These are phyloP conservation scores for Dromas ardeola DNA, from an alignment of 2,113 vertebrate genomes.

Conservation along the genomic window DNA sequence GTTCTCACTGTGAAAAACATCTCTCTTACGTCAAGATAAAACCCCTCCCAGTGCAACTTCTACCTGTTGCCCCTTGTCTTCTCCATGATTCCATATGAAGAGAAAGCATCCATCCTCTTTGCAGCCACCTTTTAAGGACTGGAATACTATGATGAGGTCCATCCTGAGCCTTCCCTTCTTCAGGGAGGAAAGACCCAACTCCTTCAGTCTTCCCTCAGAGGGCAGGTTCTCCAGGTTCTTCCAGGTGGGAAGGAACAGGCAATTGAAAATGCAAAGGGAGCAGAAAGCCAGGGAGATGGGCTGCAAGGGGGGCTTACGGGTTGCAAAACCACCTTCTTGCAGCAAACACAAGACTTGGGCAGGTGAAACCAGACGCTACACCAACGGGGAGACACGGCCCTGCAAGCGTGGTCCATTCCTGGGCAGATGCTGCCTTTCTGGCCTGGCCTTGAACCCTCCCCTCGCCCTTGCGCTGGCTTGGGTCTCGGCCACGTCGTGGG, in stretches of 20 bases:
- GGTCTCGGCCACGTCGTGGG: fast-evolving
- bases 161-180: not conserved
- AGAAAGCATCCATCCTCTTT: not conserved
- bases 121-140: not conserved
- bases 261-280: not conserved
- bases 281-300: not conserved
- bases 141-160: not conserved
- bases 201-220: not conserved
- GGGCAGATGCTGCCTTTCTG: not conserved
- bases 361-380: fast-evolving
- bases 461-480: fast-evolving
- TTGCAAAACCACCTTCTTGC: not conserved
- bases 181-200: not conserved
- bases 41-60: not conserved
- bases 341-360: fast-evolving
- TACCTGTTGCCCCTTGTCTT: not conserved
- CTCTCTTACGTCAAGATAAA: not conserved
- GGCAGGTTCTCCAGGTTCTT: not conserved
- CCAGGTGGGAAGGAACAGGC: not conserved
- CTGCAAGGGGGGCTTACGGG: not conserved
- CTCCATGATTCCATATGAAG: not conserved
- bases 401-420: not conserved
- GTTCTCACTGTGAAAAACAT: not conserved
- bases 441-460: not conserved
- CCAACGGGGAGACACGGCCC: fast-evolving